These are phyloP conservation scores for Xestia c-nigrum DNA, from an alignment of 2,888 invertebrate species.

Conservation along the genomic window DNA sequence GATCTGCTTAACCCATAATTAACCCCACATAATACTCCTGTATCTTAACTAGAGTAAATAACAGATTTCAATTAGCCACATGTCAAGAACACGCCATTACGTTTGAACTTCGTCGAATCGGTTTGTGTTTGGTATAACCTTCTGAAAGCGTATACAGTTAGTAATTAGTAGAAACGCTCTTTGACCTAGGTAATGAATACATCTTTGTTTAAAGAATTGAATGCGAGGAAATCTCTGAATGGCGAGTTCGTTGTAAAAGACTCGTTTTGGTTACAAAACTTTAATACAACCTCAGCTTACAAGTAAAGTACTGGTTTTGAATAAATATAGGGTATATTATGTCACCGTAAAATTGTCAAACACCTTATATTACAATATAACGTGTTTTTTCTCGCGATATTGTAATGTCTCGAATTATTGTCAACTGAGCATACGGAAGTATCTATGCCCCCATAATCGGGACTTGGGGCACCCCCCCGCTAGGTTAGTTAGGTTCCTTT, in stretches of 20 bases:
- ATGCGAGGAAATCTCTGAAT: not conserved
- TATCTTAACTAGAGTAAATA: conserved; percentile 31
- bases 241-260: not conserved
- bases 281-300: not conserved
- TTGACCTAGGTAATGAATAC: not conserved
- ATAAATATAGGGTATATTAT: no score
- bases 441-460: no score
- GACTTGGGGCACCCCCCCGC: no score
- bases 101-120: conserved; percentile 34
- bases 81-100: conserved; percentile 57
- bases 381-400: no score
- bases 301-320: not conserved
- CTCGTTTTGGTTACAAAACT: not conserved
- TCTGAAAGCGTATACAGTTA: conserved; percentile 21
- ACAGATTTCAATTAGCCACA: conserved; percentile 59
- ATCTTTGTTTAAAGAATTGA: conserved; percentile 3
- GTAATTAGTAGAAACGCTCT: conserved; percentile 24
- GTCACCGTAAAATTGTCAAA: no score
- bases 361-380: no score
- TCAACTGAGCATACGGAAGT: no score
- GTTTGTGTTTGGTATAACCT: conserved; percentile 13
- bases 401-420: no score
- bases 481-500: no score
- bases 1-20: not conserved
- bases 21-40: conserved; percentile 1